Percentiles rank a stretch among this genome's conserved stretches.
Conservation (phyloP, 2,113 vertebrate genomes). For the Chloropsis cyanopogon region DNA sequence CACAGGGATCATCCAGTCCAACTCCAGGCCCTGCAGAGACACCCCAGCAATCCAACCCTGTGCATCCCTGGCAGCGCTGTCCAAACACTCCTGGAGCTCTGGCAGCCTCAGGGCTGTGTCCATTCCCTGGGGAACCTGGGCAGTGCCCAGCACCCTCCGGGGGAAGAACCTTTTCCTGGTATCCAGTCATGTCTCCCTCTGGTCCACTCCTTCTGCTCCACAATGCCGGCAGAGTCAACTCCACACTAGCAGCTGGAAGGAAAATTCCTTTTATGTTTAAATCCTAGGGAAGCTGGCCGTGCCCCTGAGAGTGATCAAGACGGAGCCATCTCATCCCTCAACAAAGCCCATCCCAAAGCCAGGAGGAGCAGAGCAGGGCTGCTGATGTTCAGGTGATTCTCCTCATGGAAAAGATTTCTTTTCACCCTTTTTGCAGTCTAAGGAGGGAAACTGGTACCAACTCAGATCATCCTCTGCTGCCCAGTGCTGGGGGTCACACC, state of each 20-base stretch:
- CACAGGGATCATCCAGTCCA: accelerated
- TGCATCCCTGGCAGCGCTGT: accelerated
- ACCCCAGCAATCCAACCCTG: neutral
- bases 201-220: neutral
- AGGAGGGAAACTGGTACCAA: accelerated
- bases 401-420: neutral
- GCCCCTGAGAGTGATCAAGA: neutral
- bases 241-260: accelerated
- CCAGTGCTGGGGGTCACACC: neutral
- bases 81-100: neutral
- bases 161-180: neutral
- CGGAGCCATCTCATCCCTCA: neutral
- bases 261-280: neutral
- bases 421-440: neutral
- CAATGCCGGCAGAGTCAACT: accelerated
- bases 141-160: neutral
- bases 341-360: neutral
- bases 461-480: accelerated
- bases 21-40: accelerated
- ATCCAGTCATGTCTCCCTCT: accelerated
- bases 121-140: neutral
- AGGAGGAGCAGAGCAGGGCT: neutral
- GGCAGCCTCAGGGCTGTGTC: neutral
- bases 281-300: neutral
- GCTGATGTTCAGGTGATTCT: neutral